Conservation (phyloP, 2,113 vertebrate species). For the Procavia capensis region DNA sequence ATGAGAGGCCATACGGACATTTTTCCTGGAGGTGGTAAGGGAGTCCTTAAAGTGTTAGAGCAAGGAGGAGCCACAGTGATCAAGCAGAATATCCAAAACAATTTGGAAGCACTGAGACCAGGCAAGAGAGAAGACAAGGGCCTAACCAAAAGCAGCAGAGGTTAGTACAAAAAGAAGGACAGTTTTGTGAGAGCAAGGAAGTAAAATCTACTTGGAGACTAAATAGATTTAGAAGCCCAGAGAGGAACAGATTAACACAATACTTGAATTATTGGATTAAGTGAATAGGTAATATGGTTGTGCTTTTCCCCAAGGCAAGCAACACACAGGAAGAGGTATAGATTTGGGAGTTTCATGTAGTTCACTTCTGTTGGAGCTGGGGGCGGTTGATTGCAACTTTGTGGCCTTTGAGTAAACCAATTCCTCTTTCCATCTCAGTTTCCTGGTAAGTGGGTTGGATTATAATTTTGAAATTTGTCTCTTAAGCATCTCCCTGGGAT, state of each 20-base stretch:
- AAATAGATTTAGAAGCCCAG: not conserved
- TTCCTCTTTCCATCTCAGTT: not conserved
- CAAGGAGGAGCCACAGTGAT: accelerated
- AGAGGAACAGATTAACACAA: not conserved
- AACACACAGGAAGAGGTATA: not conserved
- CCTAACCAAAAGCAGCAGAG: not conserved
- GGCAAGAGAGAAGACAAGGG: not conserved
- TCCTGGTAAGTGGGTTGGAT: not conserved
- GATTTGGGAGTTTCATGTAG: not conserved
- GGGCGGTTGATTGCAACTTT: not conserved
- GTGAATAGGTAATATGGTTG: not conserved
- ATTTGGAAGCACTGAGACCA: not conserved
- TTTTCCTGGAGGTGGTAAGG: not conserved
- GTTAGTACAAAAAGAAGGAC: not conserved
- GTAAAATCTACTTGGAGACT: not conserved
- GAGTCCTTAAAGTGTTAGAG: not conserved
- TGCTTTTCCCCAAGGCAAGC: not conserved
- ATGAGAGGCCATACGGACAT: not conserved
- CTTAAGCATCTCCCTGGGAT: conserved; percentile 3
- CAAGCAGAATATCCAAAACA: not conserved
- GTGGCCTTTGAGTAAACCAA: not conserved
- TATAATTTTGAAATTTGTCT: not conserved
- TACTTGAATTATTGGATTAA: not conserved
- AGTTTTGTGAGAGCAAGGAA: not conserved
- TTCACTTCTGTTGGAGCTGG: not conserved